Evolutionary conservation across 2,888 invertebrate genomes (phyloP), one percentile per base, ranked within the genome.

Genomic region (Chloroclystis v-ata): DNA sequence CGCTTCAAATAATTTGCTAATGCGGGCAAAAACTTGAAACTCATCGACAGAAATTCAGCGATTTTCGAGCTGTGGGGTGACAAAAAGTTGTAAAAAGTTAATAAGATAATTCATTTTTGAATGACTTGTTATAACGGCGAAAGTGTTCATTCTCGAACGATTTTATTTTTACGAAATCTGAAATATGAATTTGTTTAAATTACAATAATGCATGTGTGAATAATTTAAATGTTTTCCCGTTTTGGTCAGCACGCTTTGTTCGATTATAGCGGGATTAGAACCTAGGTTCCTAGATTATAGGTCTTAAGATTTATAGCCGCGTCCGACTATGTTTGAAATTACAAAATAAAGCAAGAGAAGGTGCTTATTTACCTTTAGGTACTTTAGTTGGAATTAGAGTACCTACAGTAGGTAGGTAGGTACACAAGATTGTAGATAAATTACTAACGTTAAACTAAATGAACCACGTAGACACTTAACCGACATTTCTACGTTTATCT

Each of bases 1-100:
- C 75, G 82, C 69, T 67, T 58, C 63, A 71, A 53, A 61, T 67
- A 70, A 69, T 73, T 68, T 69, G 63, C 62, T 67, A 69, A 70
- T 65, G 65, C 65, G 66, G 56, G 64, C 63, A 71, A 72, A 74
- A 76, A 72, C 65, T 47, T 37, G 37, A 58, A 52, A 53, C 52
- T 56, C 52, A 53, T 57, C 56, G 54, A 52, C 60, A 52, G 57
- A 52, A 39, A 38, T 47, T 47, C 58, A 52, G 46, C 44, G 45
- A 49, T 54, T 52, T 32, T 47, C 49, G 16, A 42, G 29, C 33
- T 41, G 41, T 30, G 50, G 29, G 37, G 29, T 52, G 53, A 54
- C 48, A 46, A 48, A n/a, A 48, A 40, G 35, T 46, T 38, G 8
- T 24, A 41, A 24, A 44, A 12, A n/a, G 29, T 25, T 25, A 37